Evolutionary conservation across 1,140 invertebrate genomes (phyloP), one percentile per base, ranked within the genome.

Genomic region (Drosophila lowei): DNA sequence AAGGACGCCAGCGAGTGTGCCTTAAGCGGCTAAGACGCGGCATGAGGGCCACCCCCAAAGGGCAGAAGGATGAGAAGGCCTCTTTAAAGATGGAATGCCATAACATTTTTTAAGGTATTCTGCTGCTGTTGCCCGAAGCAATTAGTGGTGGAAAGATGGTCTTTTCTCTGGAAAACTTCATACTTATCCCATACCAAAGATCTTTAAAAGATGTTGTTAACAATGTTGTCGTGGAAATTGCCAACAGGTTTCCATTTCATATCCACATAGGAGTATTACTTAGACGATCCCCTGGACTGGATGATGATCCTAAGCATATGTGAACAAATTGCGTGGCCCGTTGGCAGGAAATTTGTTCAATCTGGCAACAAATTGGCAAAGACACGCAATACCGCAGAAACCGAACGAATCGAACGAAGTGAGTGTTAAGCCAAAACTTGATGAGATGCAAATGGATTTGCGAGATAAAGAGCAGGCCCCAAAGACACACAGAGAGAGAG

Each of bases 371-470:
- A 86, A 86, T 86, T 86, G 83, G 79, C 70, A 66, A 88, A 88
- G 83, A 83, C 83, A 86, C 84, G 83, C 83, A 88, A 86, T 76
- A 66, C 71, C 78, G 23, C 7, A 43, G 34, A 54, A 55, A 61
- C 41, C 53, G 57, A 70, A 62, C 65, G 52, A 16, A 34, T 13
- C 25, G 30, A 50, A 52, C 73, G 43, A 63, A 53, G 41, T 38
- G 59, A 72, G 63, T 78, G 60, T 62, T 77, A 47, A 71, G 68
- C 78, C 79, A 63, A 79, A 60, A 72, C 71, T 78, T 88, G 83
- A 86, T 86, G 83, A 86, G 83, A 86, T 86, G 83, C 83, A 86
- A 86, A 86, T 86, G 83, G 83, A 86, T 88, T 83, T 73, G 63
- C 30, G 62, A 72, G 78, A 88, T 86, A 86, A 88, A 60, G 63